Percentiles rank a stretch among this genome's conserved stretches.
Evolutionary conservation across 2,113 vertebrate species (phyloP).

Genomic region (Corythornis madagascariensis): DNA sequence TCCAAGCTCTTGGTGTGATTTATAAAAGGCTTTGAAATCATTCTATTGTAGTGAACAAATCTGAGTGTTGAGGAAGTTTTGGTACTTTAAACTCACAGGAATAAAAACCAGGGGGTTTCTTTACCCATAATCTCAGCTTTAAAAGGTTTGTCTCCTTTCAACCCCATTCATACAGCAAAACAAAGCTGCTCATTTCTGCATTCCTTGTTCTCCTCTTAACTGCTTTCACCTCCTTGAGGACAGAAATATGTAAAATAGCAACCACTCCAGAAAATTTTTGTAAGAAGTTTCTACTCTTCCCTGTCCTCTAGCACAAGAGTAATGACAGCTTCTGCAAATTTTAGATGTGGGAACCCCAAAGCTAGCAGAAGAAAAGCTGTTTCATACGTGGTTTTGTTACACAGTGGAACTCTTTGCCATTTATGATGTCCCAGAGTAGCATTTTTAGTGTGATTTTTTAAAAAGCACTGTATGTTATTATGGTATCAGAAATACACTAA

Average conservation of each 20-base stretch:
- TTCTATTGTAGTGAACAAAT: neutral
- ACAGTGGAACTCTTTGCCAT: neutral
- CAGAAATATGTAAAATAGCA: neutral
- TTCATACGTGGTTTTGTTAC: neutral
- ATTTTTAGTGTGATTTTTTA: neutral
- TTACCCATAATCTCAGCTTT: neutral
- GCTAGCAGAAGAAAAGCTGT: neutral
- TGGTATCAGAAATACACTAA: neutral
- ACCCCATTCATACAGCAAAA: neutral
- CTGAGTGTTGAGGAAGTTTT: neutral
- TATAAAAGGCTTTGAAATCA: neutral
- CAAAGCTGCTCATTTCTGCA: neutral
- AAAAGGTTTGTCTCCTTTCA: neutral
- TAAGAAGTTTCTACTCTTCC: constrained; percentile 33
- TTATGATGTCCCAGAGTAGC: neutral
- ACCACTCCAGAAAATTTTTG: constrained; percentile 11
- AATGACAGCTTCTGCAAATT: constrained; percentile 14
- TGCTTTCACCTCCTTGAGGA: neutral
- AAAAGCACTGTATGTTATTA: neutral
- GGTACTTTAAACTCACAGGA: neutral
- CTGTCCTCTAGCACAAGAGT: constrained; percentile 12
- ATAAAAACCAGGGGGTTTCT: neutral
- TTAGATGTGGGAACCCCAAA: constrained; percentile 14
- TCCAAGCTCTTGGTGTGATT: neutral
- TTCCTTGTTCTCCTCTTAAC: neutral